A percentile compares a stretch with the other conserved stretches of the same genome.
phyloP scores from a whole-genome alignment of 2,888 invertebrate genomes.

The Chloroclystis v-ata region DNA sequence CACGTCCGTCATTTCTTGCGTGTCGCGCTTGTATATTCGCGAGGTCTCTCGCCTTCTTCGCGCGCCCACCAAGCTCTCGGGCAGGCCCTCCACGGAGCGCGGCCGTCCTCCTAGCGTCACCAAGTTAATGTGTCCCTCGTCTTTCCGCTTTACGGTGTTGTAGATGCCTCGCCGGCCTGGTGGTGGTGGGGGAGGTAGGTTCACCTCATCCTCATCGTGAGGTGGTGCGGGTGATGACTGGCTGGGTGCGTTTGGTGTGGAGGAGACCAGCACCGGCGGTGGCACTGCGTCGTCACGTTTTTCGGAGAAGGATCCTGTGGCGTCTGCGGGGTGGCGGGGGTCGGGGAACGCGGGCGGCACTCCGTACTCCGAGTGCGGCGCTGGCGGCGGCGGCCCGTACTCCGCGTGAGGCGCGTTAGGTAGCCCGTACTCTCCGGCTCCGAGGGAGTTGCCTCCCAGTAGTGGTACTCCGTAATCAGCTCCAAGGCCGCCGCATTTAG shows the following conservation, averaged over 20 bases:
- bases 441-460: slow-evolving; percentile 79
- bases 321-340: slow-evolving; percentile 91
- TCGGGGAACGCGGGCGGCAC: slow-evolving; percentile 91
- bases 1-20: slow-evolving; percentile 94
- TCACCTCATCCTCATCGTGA: slow-evolving; percentile 80
- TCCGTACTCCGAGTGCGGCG: slow-evolving; percentile 82
- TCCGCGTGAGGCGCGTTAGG: slow-evolving; percentile 78
- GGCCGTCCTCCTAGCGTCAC: slow-evolving; percentile 91
- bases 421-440: slow-evolving; percentile 82
- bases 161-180: slow-evolving; percentile 88
- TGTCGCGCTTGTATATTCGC: slow-evolving; percentile 89
- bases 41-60: slow-evolving; percentile 82
- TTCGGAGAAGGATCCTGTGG: slow-evolving; percentile 89
- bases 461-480: slow-evolving; percentile 83
- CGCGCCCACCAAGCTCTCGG: slow-evolving; percentile 86
- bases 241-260: slow-evolving; percentile 81
- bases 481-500: slow-evolving; percentile 87
- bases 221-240: slow-evolving; percentile 76
- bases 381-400: slow-evolving; percentile 83
- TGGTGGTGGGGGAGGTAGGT: slow-evolving; percentile 89
- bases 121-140: slow-evolving; percentile 86
- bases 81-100: slow-evolving; percentile 90
- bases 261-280: slow-evolving; percentile 87
- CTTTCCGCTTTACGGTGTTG: slow-evolving; percentile 91
- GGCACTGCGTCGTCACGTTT: slow-evolving; percentile 88